Base-by-base conservation (phyloP, 2,888 invertebrate genomes). In the Cybosia mesomella region DNA sequence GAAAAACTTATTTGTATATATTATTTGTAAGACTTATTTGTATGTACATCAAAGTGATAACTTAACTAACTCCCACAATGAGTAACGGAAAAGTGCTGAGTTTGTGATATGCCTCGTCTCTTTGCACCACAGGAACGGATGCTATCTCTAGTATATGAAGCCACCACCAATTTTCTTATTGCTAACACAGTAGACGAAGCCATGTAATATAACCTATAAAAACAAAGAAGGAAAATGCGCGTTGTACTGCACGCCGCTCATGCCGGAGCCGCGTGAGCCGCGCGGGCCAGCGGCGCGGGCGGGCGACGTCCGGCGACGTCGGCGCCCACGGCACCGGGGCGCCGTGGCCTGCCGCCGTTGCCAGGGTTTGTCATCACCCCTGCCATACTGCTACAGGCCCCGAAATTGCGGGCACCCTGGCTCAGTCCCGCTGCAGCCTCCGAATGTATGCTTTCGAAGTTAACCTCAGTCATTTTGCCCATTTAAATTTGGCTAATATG, bases 261-360 rank as follows among this genome's bases (percentile, higher is more conserved):
- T 81, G 62, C 53, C 68, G 70, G 80, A 80, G 82, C 74, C 63
- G 73, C 81, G 80, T 64, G 84, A 89, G 86, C 78, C 80, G 87
- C 88, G 86, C 85, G 36, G 74, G 83, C 85, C 85, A 86, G 88
- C 64, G 68, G 67, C 64, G 86, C 86, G 87, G 87, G 85, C 89
- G 87, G 80, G 76, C 88, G 87, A 68, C 86, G 87, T 85, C 83
- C 39, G 9, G 55, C 74, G 88, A 89, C 91, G 88, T 73, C 86
- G 89, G 85, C 90, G 88, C 84, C 87, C 86, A 86, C 84, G 82
- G 85, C 91, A 88, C 80, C 83, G 84, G 88, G 80, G 81, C 74
- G 83, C 82, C 77, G 78, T 36, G 85, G 74, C 85, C 87, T 84
- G 88, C 82, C 59, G 87, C 84, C 24, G 79, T 67, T 75, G 85